Conservation (phyloP, 2,797 vertebrate genomes). For the Anguilla pacifica region DNA sequence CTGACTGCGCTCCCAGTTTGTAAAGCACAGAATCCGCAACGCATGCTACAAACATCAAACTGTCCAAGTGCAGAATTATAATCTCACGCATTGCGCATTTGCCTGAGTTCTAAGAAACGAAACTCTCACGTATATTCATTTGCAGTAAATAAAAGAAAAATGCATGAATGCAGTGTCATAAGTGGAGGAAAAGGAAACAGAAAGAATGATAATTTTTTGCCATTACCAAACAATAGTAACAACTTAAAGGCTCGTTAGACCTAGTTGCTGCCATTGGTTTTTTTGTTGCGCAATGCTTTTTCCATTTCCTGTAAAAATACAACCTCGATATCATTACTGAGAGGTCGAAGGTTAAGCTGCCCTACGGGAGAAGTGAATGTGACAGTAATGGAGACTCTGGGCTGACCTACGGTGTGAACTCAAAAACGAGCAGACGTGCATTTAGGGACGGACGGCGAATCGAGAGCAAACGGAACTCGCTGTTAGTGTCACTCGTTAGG, state of each 20-base stretch:
- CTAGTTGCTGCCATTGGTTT: neutral
- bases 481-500: neutral
- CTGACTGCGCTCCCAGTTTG: neutral
- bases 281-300: neutral
- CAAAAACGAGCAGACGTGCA: neutral
- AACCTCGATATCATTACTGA: neutral
- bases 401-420: conserved; percentile 19
- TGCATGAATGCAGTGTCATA: neutral
- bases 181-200: neutral
- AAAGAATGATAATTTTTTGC: neutral
- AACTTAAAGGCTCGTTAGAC: neutral
- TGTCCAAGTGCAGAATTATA: neutral
- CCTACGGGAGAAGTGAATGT: neutral
- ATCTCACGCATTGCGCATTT: neutral
- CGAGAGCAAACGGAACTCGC: neutral
- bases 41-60: neutral
- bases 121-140: neutral
- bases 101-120: neutral
- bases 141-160: neutral
- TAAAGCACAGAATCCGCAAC: neutral
- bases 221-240: neutral
- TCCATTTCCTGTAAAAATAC: neutral
- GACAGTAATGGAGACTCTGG: neutral
- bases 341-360: neutral
- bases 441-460: neutral